phyloP scores from a whole-genome alignment of 2,113 vertebrate species.

The Callorhinus ursinus region DNA sequence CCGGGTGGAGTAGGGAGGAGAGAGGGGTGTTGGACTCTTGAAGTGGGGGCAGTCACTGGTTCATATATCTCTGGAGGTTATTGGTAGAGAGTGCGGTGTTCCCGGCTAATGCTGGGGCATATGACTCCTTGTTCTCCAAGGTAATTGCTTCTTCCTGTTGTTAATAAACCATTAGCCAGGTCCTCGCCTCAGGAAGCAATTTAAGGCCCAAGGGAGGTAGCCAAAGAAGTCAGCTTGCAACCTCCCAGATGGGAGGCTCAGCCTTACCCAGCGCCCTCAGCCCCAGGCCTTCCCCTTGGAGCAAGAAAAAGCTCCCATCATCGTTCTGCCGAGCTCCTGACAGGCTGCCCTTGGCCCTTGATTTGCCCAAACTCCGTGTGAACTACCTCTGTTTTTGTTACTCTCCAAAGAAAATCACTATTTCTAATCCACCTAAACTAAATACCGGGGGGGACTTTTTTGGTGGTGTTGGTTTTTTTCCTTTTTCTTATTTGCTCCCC shows the following conservation, averaged over 20 bases:
- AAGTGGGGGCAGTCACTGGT: neutral
- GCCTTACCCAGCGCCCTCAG: neutral
- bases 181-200: conserved; percentile 76
- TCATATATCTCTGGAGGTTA: neutral
- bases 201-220: conserved; percentile 72
- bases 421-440: neutral
- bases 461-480: neutral
- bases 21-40: accelerated
- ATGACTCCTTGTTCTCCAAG: conserved; percentile 56
- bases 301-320: neutral
- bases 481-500: neutral
- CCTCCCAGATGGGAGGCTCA: conserved; percentile 44
- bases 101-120: conserved; percentile 37
- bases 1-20: neutral
- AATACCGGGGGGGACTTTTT: neutral
- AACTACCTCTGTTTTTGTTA: conserved; percentile 37
- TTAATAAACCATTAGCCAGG: conserved; percentile 78
- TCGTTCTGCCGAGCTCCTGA: neutral
- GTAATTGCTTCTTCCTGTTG: conserved; percentile 82
- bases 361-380: neutral
- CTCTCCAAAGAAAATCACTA: neutral
- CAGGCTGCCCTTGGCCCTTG: neutral
- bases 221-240: conserved; percentile 61
- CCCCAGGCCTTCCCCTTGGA: conserved; percentile 49
- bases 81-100: neutral